Percentiles rank a stretch among this genome's conserved stretches.
Evolutionary conservation across 2,797 vertebrate genomes (phyloP).

Genomic region (Huso huso): DNA sequence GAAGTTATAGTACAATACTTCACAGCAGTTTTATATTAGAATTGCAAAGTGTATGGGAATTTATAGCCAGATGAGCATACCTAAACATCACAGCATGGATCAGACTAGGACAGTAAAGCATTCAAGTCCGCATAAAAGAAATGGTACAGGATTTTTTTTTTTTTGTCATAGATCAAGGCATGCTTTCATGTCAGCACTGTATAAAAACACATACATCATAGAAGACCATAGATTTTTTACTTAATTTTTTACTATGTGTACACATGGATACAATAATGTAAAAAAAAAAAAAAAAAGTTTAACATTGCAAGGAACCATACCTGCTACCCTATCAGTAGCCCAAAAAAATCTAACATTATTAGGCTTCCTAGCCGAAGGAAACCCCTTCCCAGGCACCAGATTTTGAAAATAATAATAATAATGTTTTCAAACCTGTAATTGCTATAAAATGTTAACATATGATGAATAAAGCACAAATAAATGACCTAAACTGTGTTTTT

Average conservation of each 20-base stretch:
- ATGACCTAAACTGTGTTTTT: too few species aligned
- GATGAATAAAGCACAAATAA: too few species aligned
- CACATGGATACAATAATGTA: not conserved
- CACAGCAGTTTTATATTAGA: not conserved
- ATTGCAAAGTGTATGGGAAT: not conserved
- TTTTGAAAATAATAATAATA: too few species aligned
- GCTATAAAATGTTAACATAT: too few species aligned
- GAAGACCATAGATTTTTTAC: not conserved
- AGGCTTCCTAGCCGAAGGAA: too few species aligned
- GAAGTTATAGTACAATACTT: too few species aligned
- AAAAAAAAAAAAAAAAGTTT: not conserved
- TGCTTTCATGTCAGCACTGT: not conserved
- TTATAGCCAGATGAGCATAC: not conserved
- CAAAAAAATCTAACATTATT: too few species aligned
- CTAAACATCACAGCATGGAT: not conserved
- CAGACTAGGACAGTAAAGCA: not conserved
- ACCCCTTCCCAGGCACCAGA: too few species aligned
- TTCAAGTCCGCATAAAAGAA: not conserved
- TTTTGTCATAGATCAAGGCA: not conserved
- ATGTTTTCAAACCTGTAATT: too few species aligned
- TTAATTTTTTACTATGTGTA: not conserved
- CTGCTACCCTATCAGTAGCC: too few species aligned
- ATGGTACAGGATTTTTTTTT: not conserved
- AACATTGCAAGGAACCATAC: too few species aligned
- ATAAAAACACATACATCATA: not conserved